Base-by-base conservation (phyloP, 1,140 invertebrate species). In the Rhizoglyphus robini region DNA sequence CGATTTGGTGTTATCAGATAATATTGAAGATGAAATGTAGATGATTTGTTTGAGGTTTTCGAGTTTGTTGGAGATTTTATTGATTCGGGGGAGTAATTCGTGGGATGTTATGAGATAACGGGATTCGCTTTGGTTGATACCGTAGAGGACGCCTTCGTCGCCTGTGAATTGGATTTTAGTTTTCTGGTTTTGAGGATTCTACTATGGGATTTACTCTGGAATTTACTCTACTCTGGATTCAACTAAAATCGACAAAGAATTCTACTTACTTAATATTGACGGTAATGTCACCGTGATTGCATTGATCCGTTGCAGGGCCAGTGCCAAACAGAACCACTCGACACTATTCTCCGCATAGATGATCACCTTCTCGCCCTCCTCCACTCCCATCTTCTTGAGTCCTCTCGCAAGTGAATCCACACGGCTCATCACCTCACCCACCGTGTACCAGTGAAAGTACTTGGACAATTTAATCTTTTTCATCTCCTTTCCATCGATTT, bases 81-180 rank as follows among this genome's bases (percentile, higher is more conserved):
- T 23, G 29, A 67, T 11, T 78, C 94, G 95, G 15, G 65, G 69
- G 54, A 76, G 71, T 0, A 73, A 65, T 31, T 69, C 64, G 38
- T 68, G 57, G 13, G 71, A 67, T 5, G 74, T 74, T 58, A 77
- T 65, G 13, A 75, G 57, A 63, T 70, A 68, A 18, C 71, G 84
- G 0, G 92, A 90, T 78, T 96, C 90, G 3, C 93, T 96, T 80
- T 98, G 91, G 74, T 94, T 96, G 69, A 98, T 87, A 47, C 88
- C 94, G 75, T 96, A 92, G 0, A 88, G 83, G 54, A 99, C 87
- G 3, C 92, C 95, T 5, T 98, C 94, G 70, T 96, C 90, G 11
- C 18, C 36, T 41, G 18, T 41, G 18, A 18, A 41, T 41, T n/a
- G n/a, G n/a, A 41, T 11, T 11, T 11, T 41, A 46, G 23, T 23